Evolutionary conservation across 2,113 vertebrate species (phyloP).

Genomic region (Xerus inauris): DNA sequence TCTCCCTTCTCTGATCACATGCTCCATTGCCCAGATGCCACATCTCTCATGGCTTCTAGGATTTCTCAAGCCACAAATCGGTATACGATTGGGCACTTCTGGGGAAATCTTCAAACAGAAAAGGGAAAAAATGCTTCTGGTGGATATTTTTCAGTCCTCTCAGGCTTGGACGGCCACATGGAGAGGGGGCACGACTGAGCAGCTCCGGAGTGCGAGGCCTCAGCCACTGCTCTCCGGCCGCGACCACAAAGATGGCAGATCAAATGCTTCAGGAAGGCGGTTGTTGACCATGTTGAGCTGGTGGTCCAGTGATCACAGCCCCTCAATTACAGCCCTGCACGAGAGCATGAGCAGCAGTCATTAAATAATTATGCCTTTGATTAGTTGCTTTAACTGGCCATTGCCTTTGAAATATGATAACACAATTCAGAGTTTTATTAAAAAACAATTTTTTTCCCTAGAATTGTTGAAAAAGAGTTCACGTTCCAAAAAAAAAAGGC

Average conservation of each 20-base stretch:
- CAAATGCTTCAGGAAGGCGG: slow-evolving; percentile 74
- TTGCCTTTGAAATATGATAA: slow-evolving; percentile 91
- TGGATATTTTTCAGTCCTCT: background rate
- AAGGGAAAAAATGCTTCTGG: background rate
- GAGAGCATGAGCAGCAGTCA: slow-evolving; percentile 79
- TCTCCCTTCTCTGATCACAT: background rate
- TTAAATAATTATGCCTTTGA: slow-evolving; percentile 90
- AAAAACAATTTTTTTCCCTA: slow-evolving; percentile 84
- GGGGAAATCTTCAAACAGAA: background rate
- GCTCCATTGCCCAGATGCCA: accelerated
- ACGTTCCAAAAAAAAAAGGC: slow-evolving; percentile 57
- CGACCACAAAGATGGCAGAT: slow-evolving; percentile 66
- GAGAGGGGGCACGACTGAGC: background rate
- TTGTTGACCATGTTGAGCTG: slow-evolving; percentile 75
- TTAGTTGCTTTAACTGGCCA: slow-evolving; percentile 84
- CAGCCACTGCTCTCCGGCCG: background rate
- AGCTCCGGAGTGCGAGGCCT: slow-evolving; percentile 25
- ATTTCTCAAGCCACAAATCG: background rate
- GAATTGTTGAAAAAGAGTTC: slow-evolving; percentile 82
- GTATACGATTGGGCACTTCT: background rate
- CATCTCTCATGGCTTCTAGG: accelerated
- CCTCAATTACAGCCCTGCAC: slow-evolving; percentile 82
- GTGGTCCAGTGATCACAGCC: slow-evolving; percentile 89
- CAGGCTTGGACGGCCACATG: background rate
- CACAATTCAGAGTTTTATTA: slow-evolving; percentile 87